Base-by-base conservation (phyloP, 2,797 vertebrate genomes). In the Dermochelys coriacea region DNA sequence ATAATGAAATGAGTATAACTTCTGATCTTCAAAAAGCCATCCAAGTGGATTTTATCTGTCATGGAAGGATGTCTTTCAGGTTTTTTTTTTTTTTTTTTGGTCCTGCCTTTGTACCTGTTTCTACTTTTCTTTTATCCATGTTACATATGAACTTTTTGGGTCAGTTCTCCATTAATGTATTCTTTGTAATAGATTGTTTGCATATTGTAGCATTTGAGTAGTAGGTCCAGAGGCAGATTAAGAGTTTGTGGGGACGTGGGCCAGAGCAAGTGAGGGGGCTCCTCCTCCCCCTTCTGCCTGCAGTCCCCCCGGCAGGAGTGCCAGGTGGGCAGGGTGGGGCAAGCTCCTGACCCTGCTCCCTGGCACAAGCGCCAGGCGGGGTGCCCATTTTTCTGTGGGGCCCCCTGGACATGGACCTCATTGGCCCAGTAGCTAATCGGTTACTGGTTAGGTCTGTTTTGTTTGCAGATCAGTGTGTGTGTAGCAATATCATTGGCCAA, bases 401-500 rank as follows among this genome's bases (percentile, higher is more conserved):
- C 9, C 52, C 16, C 16, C 51, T 18, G 51, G 51, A 12, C 5
- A 18, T 6, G 51, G 51, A 52, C 8, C 52, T 52, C 21, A 54
- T 54, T 21, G 8, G 52, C 23, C 52, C 52, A 54, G 52, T 54
- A 54, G 52, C 21, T 54, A 54, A 54, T 54, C 1, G 9, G 21
- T 23, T 23, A 54, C 8, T 54, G 21, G 21, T 21, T 85, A 52
- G 16, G 49, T 79, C 34, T 61, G 61, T 74, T 45, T 78, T 86
- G n/a, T 8, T 89, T 0, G 0, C 0, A 1, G 14, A 2, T n/a
- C 90, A 34, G 12, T 75, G 50, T 16, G 12, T 75, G 50, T 16
- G 1, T 75, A 27, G 52, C 49, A 37, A 41, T 91, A 34, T 87
- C 6, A 47, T 79, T 64, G 85, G n/a, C 80, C 49, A 18, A 7